Base-by-base conservation (phyloP, 2,113 vertebrate species). In the Condylura cristata region DNA sequence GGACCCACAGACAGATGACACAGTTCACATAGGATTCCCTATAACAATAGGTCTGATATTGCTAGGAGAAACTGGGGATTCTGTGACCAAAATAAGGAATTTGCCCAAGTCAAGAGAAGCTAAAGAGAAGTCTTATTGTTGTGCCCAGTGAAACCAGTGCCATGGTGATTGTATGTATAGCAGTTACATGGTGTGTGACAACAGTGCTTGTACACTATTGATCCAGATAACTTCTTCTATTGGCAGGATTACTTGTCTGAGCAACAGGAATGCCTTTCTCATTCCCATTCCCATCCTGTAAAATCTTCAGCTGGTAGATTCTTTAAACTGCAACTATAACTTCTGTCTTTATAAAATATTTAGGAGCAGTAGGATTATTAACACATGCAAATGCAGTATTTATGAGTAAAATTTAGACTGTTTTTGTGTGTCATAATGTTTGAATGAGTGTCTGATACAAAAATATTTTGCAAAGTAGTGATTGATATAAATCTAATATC, bases 391-490 rank as follows among this genome's bases (percentile, higher is more conserved):
- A 83, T 86, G 58, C 11, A 34, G 11, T 60, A 86, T 74, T 76
- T 81, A 78, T 86, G 63, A 41, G 13, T 51, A 72, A 91, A 93
- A 18, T 34, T 10, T 65, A 24, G 89, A 10, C 46, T 63, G n/a
- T 53, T 56, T 7, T 56, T 56, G 17, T 22, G 53, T 56, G 22
- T 81, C 51, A 95, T 74, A 39, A 56, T 22, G 20, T 56, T 58
- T 72, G n/a, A n/a, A n/a, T 85, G 63, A 81, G 26, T 89, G 34
- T 90, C n/a, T 39, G 53, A 53, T 75, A 44, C 72, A 63, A 91
- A 91, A 70, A 34, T 72, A 74, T 81, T 74, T 89, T 85, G 34
- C 46, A 39, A 66, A 83, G 14, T 61, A 66, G 16, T 86, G 22
- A 70, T 71, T 82, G 75, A 37, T 91, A 51, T 86, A 51, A 82